phyloP scores from a whole-genome alignment of 2,113 vertebrate species.

The Melospiza melodia region DNA sequence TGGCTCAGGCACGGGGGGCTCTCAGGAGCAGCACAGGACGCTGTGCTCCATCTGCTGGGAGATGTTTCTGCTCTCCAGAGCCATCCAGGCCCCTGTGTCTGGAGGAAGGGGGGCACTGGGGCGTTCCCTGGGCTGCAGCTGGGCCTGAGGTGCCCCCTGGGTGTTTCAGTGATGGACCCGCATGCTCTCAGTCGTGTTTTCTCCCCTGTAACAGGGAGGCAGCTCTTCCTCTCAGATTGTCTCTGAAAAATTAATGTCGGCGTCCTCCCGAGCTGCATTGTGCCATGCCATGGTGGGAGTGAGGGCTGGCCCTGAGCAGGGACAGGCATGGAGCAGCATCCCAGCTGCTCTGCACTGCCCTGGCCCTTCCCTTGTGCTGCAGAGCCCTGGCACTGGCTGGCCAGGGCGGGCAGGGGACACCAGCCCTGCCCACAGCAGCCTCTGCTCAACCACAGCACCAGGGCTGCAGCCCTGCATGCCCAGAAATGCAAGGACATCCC shows the following conservation, averaged over 20 bases:
- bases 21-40: not conserved
- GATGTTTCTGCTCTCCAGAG: not conserved
- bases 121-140: fast-evolving
- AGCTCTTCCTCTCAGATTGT: not conserved
- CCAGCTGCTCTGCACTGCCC: not conserved
- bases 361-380: fast-evolving
- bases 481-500: fast-evolving
- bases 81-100: fast-evolving
- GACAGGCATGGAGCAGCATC: not conserved
- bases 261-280: not conserved
- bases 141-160: not conserved
- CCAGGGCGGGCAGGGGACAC: fast-evolving
- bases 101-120: fast-evolving
- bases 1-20: not conserved
- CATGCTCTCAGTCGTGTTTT: fast-evolving
- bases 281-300: not conserved
- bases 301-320: not conserved
- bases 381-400: not conserved
- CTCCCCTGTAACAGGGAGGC: not conserved
- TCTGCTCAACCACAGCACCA: not conserved
- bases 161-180: not conserved
- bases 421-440: not conserved
- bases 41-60: not conserved
- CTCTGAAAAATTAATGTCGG: not conserved
- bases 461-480: not conserved